Percentiles rank a stretch among this genome's conserved stretches.
These are phyloP conservation scores for Fregata magnificens DNA, from an alignment of 2,113 vertebrate species.

Conservation along the genomic window DNA sequence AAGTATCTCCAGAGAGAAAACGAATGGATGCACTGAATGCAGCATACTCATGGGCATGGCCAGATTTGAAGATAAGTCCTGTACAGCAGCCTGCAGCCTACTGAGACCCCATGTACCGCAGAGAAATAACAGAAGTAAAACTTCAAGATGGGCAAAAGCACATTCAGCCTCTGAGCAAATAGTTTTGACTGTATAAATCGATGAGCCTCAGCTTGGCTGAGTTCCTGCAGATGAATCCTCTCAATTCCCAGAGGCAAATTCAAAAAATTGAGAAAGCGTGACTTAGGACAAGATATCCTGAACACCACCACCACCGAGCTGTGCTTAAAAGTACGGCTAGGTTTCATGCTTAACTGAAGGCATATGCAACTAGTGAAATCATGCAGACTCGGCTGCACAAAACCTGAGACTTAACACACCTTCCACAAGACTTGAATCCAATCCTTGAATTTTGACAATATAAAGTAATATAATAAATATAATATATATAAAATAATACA, in stretches of 20 bases:
- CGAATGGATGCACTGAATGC: neutral
- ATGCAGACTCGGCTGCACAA: neutral
- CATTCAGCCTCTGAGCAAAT: neutral
- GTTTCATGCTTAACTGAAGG: neutral
- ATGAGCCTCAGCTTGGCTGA: neutral
- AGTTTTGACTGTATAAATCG: neutral
- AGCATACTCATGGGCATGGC: neutral
- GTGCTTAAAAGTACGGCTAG: neutral
- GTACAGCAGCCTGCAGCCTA: neutral
- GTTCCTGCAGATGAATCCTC: neutral
- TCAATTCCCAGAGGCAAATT: neutral
- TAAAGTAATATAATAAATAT: neutral
- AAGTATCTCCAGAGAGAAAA: neutral
- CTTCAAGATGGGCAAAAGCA: neutral
- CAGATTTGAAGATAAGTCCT: neutral
- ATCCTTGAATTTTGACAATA: neutral
- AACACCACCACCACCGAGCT: neutral
- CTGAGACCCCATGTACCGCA: accelerated
- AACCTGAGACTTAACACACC: neutral
- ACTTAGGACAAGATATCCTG: neutral
- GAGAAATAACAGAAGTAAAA: neutral
- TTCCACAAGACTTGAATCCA: neutral
- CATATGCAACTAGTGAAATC: neutral
- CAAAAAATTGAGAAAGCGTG: neutral
- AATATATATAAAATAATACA: no score